phyloP scores from a whole-genome alignment of 2,888 invertebrate species.

The Eucera pruinosa region DNA sequence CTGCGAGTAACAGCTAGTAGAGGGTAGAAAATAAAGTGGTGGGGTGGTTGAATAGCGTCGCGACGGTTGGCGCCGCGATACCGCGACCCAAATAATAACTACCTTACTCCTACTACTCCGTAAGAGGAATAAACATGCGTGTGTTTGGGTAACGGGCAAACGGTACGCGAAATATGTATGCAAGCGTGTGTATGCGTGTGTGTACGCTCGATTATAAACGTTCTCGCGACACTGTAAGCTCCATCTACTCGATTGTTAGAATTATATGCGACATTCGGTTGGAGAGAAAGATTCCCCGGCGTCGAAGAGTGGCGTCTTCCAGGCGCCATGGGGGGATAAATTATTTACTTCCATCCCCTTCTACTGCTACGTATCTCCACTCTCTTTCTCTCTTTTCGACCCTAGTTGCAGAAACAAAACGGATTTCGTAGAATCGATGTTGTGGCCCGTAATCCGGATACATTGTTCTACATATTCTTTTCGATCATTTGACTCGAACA shows the following conservation, averaged over 20 bases:
- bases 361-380: too few relatives aligned
- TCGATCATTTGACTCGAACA: too few relatives aligned
- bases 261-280: constrained; percentile 34
- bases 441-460: too few relatives aligned
- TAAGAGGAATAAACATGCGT: constrained; percentile 25
- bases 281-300: constrained; percentile 4
- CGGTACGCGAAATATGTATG: neutral
- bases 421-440: too few relatives aligned
- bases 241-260: constrained; percentile 7
- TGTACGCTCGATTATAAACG: constrained; percentile 37
- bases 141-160: neutral
- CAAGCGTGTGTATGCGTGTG: too few relatives aligned
- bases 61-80: constrained; percentile 80
- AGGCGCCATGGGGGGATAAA: constrained; percentile 30
- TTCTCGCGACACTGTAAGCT: constrained; percentile 18
- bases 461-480: too few relatives aligned
- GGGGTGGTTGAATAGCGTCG: constrained; percentile 68
- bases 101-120: too few relatives aligned
- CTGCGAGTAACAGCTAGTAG: constrained; percentile 18
- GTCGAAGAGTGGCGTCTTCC: constrained; percentile 20
- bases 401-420: too few relatives aligned
- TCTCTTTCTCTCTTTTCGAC: too few relatives aligned
- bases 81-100: constrained; percentile 80
- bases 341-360: constrained; percentile 48
- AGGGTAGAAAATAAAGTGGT: too few relatives aligned